Evolutionary conservation across 2,797 vertebrate species (phyloP).

Genomic region (Todus mexicanus): DNA sequence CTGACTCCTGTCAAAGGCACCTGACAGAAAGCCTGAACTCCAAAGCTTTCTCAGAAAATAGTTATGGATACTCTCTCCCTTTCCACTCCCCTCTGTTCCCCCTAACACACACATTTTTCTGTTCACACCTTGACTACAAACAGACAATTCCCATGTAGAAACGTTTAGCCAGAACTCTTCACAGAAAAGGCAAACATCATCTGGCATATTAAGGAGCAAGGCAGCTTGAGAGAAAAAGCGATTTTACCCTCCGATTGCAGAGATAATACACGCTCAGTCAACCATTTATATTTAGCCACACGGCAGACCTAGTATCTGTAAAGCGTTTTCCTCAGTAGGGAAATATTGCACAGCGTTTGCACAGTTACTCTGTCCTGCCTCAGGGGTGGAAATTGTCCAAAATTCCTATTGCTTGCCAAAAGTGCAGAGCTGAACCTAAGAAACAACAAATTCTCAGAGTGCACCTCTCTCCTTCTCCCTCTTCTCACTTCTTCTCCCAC

Average conservation of each 20-base stretch:
- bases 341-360: neutral
- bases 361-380: neutral
- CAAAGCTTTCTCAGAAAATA: neutral
- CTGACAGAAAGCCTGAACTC: neutral
- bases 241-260: neutral
- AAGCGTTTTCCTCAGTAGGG: neutral
- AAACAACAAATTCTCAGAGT: neutral
- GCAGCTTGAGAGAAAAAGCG: neutral
- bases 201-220: neutral
- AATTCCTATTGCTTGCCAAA: neutral
- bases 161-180: neutral
- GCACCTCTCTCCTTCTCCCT: neutral
- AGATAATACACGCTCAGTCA: neutral
- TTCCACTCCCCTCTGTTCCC: neutral
- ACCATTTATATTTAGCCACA: neutral
- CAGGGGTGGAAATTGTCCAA: neutral
- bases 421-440: neutral
- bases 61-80: neutral
- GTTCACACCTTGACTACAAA: neutral
- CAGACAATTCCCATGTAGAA: neutral
- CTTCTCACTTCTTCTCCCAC: neutral
- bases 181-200: neutral
- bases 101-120: neutral
- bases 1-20: conserved; percentile 20
- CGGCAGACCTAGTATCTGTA: neutral